Base-by-base conservation (phyloP, 92 coral and sea anemone genomes). In the Scolanthus callimorphus region DNA sequence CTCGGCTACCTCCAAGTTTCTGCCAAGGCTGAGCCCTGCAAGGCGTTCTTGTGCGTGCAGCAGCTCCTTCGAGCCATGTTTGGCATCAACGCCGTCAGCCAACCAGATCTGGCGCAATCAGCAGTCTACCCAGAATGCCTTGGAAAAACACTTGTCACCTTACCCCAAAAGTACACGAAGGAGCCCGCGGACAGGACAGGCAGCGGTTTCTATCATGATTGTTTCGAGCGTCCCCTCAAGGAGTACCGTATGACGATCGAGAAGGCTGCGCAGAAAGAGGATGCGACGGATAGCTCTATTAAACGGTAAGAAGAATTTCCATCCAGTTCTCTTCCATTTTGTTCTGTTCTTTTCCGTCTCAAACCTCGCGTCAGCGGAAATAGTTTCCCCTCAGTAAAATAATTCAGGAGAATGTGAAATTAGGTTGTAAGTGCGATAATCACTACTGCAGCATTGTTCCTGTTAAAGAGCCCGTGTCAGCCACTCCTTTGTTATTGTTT, bases 21-120 rank as follows among this genome's bases (percentile, higher is more conserved):
- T 43, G 94, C 69, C n/a, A 92, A 84, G 55, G 57, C 73, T 17
- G 96, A 88, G 43, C 81, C 96, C 4, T 69, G 82, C 20, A 80
- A 90, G 64, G 80, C 94, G 2, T 84, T 84, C 57, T 61, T 92
- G 12, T 83, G 96, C 69, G 96, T 92, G 10, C 98, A 92, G 50
- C 98, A 92, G 98, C 90, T 92, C 47, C 70, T 92, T 20, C 89
- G 98, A n/a, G 83, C 96, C 17, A 92, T 92, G 85, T 92, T 92
- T 81, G 94, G 98, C 21, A 73, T 92, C 69, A 92, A 88, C 57
- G 83, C 85, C 3, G 85, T 86, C 2, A 72, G 84, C 48, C 98
- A 92, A 48, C 92, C 96, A 2, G 96, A 88, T 4, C 73, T 82
- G 28, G 59, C 57, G 26, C 95, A 82, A 41, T 49, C 69, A 6